Conservation (phyloP, 1,140 invertebrate genomes). For the Listronotus bonariensis region DNA sequence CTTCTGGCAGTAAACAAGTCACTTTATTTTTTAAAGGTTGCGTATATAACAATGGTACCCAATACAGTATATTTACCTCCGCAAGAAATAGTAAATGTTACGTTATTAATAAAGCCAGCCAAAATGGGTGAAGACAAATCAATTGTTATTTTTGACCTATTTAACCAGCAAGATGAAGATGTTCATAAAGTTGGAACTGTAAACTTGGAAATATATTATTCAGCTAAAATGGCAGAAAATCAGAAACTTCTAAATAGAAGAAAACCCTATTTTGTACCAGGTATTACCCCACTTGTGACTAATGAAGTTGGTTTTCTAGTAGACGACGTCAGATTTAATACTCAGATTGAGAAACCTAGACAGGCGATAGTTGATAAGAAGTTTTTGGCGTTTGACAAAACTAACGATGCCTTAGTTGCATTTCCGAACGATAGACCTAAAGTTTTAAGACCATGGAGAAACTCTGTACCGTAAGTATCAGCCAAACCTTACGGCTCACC, state of each 20-base stretch:
- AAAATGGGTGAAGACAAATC: slow-evolving; percentile 23
- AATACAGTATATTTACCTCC: slow-evolving; percentile 28
- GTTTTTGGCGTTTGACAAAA: slow-evolving; percentile 21
- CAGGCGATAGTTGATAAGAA: slow-evolving; percentile 27
- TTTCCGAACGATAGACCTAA: slow-evolving; percentile 45
- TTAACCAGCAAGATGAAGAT: slow-evolving; percentile 19
- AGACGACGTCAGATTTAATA: slow-evolving; percentile 40
- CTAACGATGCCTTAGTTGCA: slow-evolving; percentile 38
- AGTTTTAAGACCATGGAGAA: slow-evolving; percentile 40
- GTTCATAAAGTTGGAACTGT: slow-evolving; percentile 15
- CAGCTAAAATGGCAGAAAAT: background rate
- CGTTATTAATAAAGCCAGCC: slow-evolving; percentile 34
- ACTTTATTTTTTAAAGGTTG: slow-evolving; percentile 8
- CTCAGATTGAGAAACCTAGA: slow-evolving; percentile 32
- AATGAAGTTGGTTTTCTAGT: slow-evolving; percentile 44
- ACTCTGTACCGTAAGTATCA: slow-evolving; percentile 34
- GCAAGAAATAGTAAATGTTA: slow-evolving; percentile 17
- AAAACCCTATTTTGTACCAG: slow-evolving; percentile 36
- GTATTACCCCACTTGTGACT: slow-evolving; percentile 37
- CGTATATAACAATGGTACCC: slow-evolving; percentile 37
- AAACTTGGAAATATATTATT: background rate
- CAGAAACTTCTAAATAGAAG: slow-evolving; percentile 3
- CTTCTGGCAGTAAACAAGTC: no score
- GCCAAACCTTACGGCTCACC: no score
- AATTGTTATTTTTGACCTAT: slow-evolving; percentile 30